Percentiles rank a stretch among this genome's conserved stretches.
These are phyloP conservation scores for Tokudaia tokunoshimensis DNA, from an alignment of 2,797 vertebrate genomes.

Conservation along the genomic window DNA sequence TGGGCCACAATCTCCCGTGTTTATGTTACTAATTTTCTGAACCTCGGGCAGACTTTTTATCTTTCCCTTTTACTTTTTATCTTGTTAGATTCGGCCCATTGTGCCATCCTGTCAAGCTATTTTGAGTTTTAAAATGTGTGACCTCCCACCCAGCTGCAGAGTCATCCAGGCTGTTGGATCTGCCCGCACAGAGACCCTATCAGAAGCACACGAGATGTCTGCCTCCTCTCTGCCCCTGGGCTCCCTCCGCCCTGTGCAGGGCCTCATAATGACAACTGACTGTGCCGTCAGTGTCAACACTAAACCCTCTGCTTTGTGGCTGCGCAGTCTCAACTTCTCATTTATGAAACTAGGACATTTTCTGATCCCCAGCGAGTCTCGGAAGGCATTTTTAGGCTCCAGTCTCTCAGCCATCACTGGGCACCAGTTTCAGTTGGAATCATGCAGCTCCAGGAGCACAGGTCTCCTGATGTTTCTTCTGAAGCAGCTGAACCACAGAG, in stretches of 20 bases:
- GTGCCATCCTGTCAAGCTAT: slow-evolving; percentile 70
- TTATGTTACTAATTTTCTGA: slow-evolving; percentile 61
- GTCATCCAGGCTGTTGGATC: slow-evolving; percentile 38
- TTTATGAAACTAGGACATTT: slow-evolving; percentile 62
- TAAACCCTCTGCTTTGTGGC: slow-evolving; percentile 25
- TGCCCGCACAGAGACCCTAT: neutral
- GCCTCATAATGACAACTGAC: neutral
- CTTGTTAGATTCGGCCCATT: slow-evolving; percentile 66
- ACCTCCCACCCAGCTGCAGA: slow-evolving; percentile 62
- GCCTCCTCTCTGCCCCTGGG: neutral
- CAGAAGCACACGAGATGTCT: slow-evolving; percentile 42
- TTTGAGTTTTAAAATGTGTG: slow-evolving; percentile 57
- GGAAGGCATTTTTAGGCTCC: neutral
- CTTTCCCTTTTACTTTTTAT: slow-evolving; percentile 60
- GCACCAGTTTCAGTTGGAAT: slow-evolving; percentile 55
- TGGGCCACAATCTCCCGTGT: neutral
- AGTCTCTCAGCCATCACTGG: neutral
- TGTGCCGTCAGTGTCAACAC: neutral
- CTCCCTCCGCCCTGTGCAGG: neutral
- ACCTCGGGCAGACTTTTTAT: slow-evolving; percentile 1
- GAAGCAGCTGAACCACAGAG: slow-evolving; percentile 80
- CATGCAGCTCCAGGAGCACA: neutral
- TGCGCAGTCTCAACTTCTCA: neutral
- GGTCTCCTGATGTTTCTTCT: slow-evolving; percentile 84
- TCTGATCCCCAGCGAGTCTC: neutral